Evolutionary conservation across 2,797 vertebrate species (phyloP), one percentile per base, ranked within the genome.

Genomic region (Phoxinus dragarum): DNA sequence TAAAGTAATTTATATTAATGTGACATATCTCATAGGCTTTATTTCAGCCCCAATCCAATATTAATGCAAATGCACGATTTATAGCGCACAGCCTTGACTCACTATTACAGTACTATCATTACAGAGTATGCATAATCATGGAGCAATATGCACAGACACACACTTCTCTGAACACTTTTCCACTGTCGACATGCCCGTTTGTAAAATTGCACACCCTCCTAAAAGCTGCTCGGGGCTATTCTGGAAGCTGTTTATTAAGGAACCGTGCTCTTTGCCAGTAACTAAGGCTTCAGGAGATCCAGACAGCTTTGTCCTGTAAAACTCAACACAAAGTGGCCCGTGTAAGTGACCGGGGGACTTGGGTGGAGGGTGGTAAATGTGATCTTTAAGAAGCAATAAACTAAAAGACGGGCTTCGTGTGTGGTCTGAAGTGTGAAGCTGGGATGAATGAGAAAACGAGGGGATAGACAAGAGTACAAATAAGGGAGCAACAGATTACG

Each of bases 161-260:
- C n/a, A 27, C 21, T 27, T 68, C 82, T 76, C 72, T 31, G 19
- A 54, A 78, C 75, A 59, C 75, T 71, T 71, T 21, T 44, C 54
- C 67, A 27, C 76, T 64, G 84, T 80, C 76, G 73, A 38, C 84
- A 64, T 82, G 79, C 47, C 72, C 59, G 61, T 76, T 86, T 75
- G 68, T 31, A 77, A 80, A 76, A 47, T 23, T 10, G 36, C 19
- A 67, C 21, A 77, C 79, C 79, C 47, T 61, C 34, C 47, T 49
- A 75, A 64, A 81, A 49, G 34, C 52, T 34, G 16, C 49, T 64
- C 72, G 1, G 17, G 34, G 59, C 73, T 88, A 86, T 95, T 95
- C 92, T 86, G 80, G 91, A 93, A 86, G 68, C 89, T 94, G 93
- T 94, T 95, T 94, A 94, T 94, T 91, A 86, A 85, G 88, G 89